Conservation (phyloP, 1,140 invertebrate genomes). For the Acyrthosiphon pisum region DNA sequence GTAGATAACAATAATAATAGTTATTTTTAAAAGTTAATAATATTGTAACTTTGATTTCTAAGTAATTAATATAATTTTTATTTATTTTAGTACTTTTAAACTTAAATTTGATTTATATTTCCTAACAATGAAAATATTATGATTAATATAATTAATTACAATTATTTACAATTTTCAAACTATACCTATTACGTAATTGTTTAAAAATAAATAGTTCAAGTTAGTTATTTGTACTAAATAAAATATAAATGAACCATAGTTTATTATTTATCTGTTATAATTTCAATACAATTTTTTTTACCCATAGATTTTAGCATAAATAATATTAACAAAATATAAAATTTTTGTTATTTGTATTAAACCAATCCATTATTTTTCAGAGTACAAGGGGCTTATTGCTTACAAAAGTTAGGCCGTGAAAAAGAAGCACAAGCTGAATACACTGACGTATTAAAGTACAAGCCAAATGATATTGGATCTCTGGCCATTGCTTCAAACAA, state of each 20-base stretch:
- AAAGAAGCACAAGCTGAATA: constrained; percentile 84
- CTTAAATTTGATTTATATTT: background rate
- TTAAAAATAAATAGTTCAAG: background rate
- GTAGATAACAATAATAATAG: background rate
- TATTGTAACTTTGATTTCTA: no score
- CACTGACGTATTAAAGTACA: constrained; percentile 78
- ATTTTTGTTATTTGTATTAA: background rate
- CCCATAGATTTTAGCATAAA: background rate
- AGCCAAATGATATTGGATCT: constrained; percentile 82
- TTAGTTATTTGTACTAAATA: background rate
- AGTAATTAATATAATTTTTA: no score
- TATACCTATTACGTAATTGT: background rate
- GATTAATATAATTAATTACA: background rate
- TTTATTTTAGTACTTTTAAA: no score
- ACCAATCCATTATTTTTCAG: constrained; percentile 62
- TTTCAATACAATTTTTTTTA: background rate
- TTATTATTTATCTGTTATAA: background rate
- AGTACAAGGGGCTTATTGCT: constrained; percentile 86
- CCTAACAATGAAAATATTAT: background rate
- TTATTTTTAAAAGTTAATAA: no score
- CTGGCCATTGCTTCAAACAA: constrained; percentile 94
- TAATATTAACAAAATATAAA: background rate
- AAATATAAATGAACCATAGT: background rate
- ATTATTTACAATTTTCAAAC: background rate
- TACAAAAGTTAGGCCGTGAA: constrained; percentile 80